phyloP scores from a whole-genome alignment of 2,888 invertebrate species.

The Venusia cambrica region DNA sequence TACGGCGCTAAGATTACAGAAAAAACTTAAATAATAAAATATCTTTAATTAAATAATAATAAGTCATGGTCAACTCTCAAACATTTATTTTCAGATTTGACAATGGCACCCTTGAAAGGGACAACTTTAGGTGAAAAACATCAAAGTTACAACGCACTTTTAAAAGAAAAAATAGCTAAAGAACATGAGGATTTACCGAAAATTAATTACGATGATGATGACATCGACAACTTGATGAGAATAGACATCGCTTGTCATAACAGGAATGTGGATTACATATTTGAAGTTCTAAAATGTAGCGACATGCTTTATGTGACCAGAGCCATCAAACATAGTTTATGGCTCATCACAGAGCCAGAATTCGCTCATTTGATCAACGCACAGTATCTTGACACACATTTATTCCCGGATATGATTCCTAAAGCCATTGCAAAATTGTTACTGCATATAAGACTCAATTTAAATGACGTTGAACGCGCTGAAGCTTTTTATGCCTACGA shows the following conservation, averaged over 20 bases:
- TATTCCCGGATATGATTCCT: constrained; percentile 51
- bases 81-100: too few species aligned
- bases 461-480: constrained; percentile 49
- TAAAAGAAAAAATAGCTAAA: background rate
- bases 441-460: constrained; percentile 47
- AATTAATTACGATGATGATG: background rate
- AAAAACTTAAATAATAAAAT: too few species aligned
- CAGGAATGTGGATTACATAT: constrained; percentile 40
- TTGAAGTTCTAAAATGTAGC: constrained; percentile 42
- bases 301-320: constrained; percentile 54
- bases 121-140: constrained; percentile 7
- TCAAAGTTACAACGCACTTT: background rate
- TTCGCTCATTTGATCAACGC: constrained; percentile 57
- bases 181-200: background rate
- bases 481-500: constrained; percentile 53
- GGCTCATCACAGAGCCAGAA: constrained; percentile 53
- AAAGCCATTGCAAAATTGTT: constrained; percentile 53
- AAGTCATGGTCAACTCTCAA: too few species aligned
- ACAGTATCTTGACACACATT: constrained; percentile 41
- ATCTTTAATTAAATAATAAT: too few species aligned
- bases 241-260: constrained; percentile 34
- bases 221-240: constrained; percentile 1
- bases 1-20: too few species aligned
- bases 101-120: background rate
- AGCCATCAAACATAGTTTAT: constrained; percentile 50